Percentiles rank a stretch among this genome's conserved stretches.
Conservation (phyloP, 2,797 vertebrate genomes). For the Phalloptychus januarius region DNA sequence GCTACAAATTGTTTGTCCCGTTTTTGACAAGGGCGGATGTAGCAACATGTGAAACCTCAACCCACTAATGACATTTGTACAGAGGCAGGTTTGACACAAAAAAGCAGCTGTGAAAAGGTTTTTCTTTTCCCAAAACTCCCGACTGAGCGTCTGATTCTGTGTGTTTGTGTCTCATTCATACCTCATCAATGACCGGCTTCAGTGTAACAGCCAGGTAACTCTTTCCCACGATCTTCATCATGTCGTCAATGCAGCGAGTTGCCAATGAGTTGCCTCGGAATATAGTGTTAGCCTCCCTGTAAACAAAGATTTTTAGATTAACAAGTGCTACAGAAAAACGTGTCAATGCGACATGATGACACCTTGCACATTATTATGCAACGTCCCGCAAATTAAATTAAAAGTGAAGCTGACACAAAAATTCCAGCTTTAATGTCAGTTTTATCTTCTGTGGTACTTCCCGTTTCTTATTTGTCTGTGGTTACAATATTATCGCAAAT, state of each 20-base stretch:
- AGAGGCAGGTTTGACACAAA: constrained; percentile 20
- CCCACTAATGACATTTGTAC: constrained; percentile 22
- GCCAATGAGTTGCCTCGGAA: constrained; percentile 96
- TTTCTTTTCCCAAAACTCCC: constrained; percentile 26
- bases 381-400: neutral
- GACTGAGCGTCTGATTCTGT: constrained; percentile 8
- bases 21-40: neutral
- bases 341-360: neutral
- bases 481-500: constrained; percentile 3
- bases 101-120: constrained; percentile 13
- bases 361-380: neutral
- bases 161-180: constrained; percentile 57
- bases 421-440: neutral
- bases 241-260: constrained; percentile 96
- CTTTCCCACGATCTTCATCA: constrained; percentile 98
- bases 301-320: neutral
- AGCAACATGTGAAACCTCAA: neutral
- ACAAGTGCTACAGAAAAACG: neutral
- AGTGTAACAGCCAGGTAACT: constrained; percentile 97
- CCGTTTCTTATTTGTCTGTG: constrained; percentile 14
- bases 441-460: constrained; percentile 18
- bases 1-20: no score
- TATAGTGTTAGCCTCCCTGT: constrained; percentile 97
- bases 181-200: constrained; percentile 96
- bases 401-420: neutral